Base-by-base conservation (phyloP, 2,888 invertebrate genomes). In the Orthosia gothica region DNA sequence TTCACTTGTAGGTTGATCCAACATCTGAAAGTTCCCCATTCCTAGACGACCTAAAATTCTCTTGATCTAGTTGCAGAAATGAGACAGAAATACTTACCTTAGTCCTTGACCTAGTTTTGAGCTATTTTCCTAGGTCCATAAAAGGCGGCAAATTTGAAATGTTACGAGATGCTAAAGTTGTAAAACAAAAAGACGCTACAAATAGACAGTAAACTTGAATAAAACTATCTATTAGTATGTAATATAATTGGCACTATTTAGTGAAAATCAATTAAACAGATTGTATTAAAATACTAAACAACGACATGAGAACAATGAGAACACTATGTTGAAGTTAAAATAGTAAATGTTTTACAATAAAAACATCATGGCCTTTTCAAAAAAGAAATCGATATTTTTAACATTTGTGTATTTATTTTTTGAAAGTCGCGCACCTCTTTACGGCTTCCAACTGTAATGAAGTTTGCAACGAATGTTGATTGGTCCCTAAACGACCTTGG, bases 401-500 rank as follows among this genome's bases (percentile, higher is more conserved):
- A 45, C 20, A 62, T 50, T 57, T 45, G 58, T 20, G 18, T 45
- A 45, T 49, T 66, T 64, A 67, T 74, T 76, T 85, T 86, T 85
- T 74, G 85, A 90, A 84, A 62, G 63, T 79, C 72, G 88, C 92
- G 93, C 92, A 76, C 77, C 78, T 15, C 77, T 54, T 45, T 67
- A 40, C 20, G 0, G 20, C 49, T 64, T 66, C 52, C 61, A 77
- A 87, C 79, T 50, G n/a, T n/a, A 32, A 70, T 87, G 95, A 95
- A 94, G 92, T 87, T 92, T 86, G 89, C 66, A 78, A 67, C 86
- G 77, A 78, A 76, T 78, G 68, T 71, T 88, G 90, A 94, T 94
- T 95, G 94, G 95, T 81, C 82, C 70, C 54, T 71, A 72, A 90
- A 91, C 92, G 92, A 92, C 94, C 94, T 95, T 95, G 95, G 91